These are phyloP conservation scores for Karalla daura DNA, from an alignment of 2,797 vertebrate genomes.

Conservation along the genomic window DNA sequence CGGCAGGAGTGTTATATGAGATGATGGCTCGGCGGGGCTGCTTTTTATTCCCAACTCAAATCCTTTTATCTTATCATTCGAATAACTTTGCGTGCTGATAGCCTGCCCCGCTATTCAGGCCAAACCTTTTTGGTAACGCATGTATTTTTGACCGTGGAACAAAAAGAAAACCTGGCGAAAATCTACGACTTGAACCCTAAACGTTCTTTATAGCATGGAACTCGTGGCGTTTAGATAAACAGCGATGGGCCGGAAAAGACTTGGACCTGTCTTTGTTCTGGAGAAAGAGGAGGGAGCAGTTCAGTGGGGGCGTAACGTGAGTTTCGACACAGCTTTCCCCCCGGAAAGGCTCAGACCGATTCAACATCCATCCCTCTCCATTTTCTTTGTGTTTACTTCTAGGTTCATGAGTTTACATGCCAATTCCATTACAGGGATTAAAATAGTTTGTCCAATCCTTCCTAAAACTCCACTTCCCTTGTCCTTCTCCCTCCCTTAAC, in stretches of 20 bases:
- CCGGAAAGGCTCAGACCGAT: constrained; percentile 67
- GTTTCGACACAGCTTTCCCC: constrained; percentile 74
- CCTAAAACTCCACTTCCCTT: constrained; percentile 66
- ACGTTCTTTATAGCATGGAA: constrained; percentile 54
- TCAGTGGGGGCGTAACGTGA: constrained; percentile 52
- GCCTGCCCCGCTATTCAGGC: constrained; percentile 5
- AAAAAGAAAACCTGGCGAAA: constrained; percentile 17
- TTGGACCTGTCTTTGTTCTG: constrained; percentile 68
- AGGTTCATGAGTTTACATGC: constrained; percentile 82
- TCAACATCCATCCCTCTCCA: constrained; percentile 74
- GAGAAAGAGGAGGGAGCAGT: constrained; percentile 28
- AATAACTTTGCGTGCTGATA: constrained; percentile 12
- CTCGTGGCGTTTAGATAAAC: constrained; percentile 70
- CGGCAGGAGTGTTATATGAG: constrained; percentile 51
- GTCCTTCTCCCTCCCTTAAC: constrained; percentile 64
- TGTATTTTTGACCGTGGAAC: constrained; percentile 4
- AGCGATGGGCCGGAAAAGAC: constrained; percentile 60
- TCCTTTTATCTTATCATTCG: constrained; percentile 44
- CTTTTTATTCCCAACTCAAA: constrained; percentile 40
- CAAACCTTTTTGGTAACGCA: constrained; percentile 5
- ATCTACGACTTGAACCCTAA: constrained; percentile 35
- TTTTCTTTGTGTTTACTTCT: constrained; percentile 82
- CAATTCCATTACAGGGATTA: constrained; percentile 86
- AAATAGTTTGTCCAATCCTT: constrained; percentile 83
- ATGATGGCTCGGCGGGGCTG: constrained; percentile 30